Base-by-base conservation (phyloP, 2,888 invertebrate genomes). In the Andricus quercusramuli region DNA sequence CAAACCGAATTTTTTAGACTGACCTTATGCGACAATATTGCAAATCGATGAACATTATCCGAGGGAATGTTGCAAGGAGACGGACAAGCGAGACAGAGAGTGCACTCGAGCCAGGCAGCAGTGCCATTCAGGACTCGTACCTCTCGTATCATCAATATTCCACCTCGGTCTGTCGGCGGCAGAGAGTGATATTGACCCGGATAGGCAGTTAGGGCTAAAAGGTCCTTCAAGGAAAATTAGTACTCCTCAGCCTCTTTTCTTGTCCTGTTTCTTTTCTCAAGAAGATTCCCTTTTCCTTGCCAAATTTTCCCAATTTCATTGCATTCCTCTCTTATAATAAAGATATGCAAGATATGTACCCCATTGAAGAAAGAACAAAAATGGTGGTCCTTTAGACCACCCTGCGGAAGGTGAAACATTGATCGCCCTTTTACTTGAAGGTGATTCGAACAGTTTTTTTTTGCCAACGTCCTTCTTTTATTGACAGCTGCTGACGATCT, bases 191-290 rank as follows among this genome's bases (percentile, higher is more conserved):
- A 91, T 92, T 90, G 92, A 91, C 90, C 90, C 87, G 88, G 88
- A 89, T 89, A 90, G 90, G 90, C 92, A 92, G 92, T 92, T 91
- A 92, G 90, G 90, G 87, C 90, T 91, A 91, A 91, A 91, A 91
- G 91, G 89, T 90, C 91, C 90, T 91, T 88, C 87, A 87, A 86
- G 86, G 86, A 86, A 88, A 90, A 89, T 90, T 90, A 89, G 84
- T 87, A 86, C 87, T 87, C 83, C 80, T 82, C 77, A 80, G 84
- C 80, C 82, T 83, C 81, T 84, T 80, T 83, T 81, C 82, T 80
- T 81, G 79, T 84, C 82, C 78, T 77, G 78, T 76, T 78, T 80
- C 77, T 80, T 80, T 81, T 83, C 82, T 82, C 81, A 78, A 77
- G 80, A 83, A 80, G 80, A 81, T 79, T 81, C 82, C 74, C 83